phyloP scores from a whole-genome alignment of 2,888 invertebrate species.

The Acleris literana region DNA sequence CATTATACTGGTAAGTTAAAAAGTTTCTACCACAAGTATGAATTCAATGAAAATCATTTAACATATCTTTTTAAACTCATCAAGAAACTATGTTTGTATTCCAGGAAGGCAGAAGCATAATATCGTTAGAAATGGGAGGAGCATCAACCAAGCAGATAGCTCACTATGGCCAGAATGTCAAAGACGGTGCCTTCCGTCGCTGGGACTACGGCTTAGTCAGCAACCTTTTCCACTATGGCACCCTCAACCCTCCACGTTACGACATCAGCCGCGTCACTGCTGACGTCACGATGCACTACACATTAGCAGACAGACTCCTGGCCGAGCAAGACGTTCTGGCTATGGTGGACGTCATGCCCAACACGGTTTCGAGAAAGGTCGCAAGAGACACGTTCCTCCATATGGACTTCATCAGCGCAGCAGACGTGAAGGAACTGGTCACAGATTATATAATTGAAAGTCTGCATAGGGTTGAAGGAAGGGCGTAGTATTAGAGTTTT shows the following conservation, averaged over 20 bases:
- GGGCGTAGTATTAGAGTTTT: neutral
- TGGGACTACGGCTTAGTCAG: slow-evolving; percentile 42
- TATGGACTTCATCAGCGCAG: slow-evolving; percentile 40
- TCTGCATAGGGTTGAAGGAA: slow-evolving; percentile 17
- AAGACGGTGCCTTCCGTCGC: slow-evolving; percentile 43
- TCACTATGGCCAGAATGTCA: slow-evolving; percentile 49
- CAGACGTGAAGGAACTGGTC: slow-evolving; percentile 42
- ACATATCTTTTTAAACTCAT: too few species aligned
- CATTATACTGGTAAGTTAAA: slow-evolving; percentile 15
- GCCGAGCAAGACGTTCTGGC: slow-evolving; percentile 43
- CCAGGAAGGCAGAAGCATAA: slow-evolving; percentile 1
- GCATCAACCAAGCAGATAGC: slow-evolving; percentile 47
- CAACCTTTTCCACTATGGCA: slow-evolving; percentile 43
- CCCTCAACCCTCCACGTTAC: slow-evolving; percentile 34
- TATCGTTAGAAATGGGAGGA: slow-evolving; percentile 36
- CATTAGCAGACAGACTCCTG: slow-evolving; percentile 42
- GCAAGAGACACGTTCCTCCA: slow-evolving; percentile 43
- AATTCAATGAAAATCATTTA: too few species aligned
- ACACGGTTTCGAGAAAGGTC: slow-evolving; percentile 40
- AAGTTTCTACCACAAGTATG: neutral
- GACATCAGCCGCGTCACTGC: slow-evolving; percentile 42
- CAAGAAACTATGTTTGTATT: neutral
- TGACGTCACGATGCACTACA: slow-evolving; percentile 45
- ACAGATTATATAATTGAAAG: slow-evolving; percentile 44
- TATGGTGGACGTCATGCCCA: slow-evolving; percentile 44